Percentiles rank a stretch among this genome's conserved stretches.
Evolutionary conservation across 1,140 invertebrate species (phyloP).

Genomic region (Drosophila murphyi): DNA sequence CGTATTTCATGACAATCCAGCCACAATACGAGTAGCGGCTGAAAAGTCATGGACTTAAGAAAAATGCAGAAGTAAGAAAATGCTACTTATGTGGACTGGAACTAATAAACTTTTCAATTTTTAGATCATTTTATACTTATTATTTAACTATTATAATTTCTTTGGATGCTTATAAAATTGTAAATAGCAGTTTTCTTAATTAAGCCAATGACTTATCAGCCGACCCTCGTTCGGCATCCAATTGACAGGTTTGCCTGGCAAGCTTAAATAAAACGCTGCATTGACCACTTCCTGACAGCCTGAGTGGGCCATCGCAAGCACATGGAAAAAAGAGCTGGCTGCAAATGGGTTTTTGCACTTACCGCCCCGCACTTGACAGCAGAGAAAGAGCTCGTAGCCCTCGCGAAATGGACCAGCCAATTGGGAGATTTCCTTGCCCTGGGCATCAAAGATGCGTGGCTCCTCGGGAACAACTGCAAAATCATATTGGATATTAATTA

Average conservation of each 20-base stretch:
- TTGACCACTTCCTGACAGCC: slow-evolving; percentile 10
- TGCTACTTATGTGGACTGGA: too few relatives aligned
- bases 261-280: slow-evolving; percentile 50
- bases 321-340: background rate
- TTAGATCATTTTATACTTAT: too few relatives aligned
- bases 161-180: too few relatives aligned
- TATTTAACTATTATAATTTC: too few relatives aligned
- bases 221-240: slow-evolving; percentile 19
- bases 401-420: slow-evolving; percentile 93
- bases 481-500: slow-evolving; percentile 20
- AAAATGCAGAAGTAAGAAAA: too few relatives aligned
- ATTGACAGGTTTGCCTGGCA: slow-evolving; percentile 42
- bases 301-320: slow-evolving; percentile 43
- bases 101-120: too few relatives aligned
- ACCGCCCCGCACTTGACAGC: slow-evolving; percentile 94
- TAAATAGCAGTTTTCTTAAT: background rate
- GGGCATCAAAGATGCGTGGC: slow-evolving; percentile 91
- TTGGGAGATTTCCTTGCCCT: slow-evolving; percentile 90
- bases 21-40: slow-evolving; percentile 13
- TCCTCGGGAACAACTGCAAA: slow-evolving; percentile 90
- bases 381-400: slow-evolving; percentile 91
- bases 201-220: background rate
- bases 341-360: slow-evolving; percentile 75
- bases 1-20: background rate
- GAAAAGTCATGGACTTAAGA: too few relatives aligned